Evolutionary conservation across 1,140 invertebrate species (phyloP).

Genomic region (Pogonus chalceus): DNA sequence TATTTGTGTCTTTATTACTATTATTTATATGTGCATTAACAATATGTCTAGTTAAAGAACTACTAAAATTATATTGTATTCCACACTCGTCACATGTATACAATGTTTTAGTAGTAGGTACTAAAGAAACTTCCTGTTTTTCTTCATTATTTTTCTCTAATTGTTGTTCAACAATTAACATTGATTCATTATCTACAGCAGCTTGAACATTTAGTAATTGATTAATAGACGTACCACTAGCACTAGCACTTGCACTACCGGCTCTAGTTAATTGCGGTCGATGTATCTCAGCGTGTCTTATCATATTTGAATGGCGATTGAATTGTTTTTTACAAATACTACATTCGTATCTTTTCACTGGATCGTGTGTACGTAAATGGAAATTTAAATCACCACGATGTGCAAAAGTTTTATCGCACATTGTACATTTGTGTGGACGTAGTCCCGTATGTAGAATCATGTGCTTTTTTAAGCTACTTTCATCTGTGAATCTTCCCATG

Average conservation of each 20-base stretch:
- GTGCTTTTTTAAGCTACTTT: constrained; percentile 9
- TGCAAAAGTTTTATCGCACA: constrained; percentile 16
- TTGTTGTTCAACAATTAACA: no score
- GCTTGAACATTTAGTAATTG: no score
- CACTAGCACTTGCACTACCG: neutral
- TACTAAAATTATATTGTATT: constrained; percentile 27
- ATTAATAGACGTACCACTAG: no score
- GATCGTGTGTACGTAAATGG: constrained; percentile 16
- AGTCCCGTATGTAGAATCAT: constrained; percentile 11
- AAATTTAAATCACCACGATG: constrained; percentile 17
- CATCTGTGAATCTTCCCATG: constrained; percentile 1
- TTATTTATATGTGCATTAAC: constrained; percentile 24
- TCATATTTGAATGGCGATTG: constrained; percentile 28
- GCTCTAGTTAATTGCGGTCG: neutral
- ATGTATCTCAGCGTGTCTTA: constrained; percentile 29
- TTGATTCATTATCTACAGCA: no score
- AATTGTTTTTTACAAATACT: constrained; percentile 27
- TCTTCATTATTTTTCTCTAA: no score
- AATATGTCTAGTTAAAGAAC: constrained; percentile 28
- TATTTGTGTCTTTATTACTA: neutral
- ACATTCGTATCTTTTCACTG: constrained; percentile 20
- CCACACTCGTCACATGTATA: constrained; percentile 27
- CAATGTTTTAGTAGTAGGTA: no score
- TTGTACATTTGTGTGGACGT: constrained; percentile 13
- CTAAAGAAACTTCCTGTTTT: no score